Base-by-base conservation (phyloP, 2,888 invertebrate species). In the Nycteola revayana region DNA sequence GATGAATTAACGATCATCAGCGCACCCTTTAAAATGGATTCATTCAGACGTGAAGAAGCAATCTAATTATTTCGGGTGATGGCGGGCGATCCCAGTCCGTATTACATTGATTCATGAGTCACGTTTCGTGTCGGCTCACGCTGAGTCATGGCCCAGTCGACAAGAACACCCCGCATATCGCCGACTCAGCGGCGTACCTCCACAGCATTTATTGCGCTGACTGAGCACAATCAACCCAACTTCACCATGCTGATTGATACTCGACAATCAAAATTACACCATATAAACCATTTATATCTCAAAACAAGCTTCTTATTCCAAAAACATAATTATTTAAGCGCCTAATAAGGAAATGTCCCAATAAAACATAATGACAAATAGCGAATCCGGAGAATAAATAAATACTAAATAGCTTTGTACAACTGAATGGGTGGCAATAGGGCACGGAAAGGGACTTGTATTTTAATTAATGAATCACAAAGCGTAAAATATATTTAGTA, bases 41-140 rank as follows among this genome's bases (percentile, higher is more conserved):
- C 75, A 72, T 75, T 78, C 65, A 72, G 60, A 61, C 78, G 77
- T 81, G 76, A 76, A 81, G 74, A 64, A 67, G 75, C 79, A 82
- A 85, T 85, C 77, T 73, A 84, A 77, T 85, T 85, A 85, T 85
- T 84, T 77, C 73, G 67, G 77, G 75, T 75, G 76, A 76, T 73
- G 75, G 68, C 70, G 57, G 69, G 65, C 72, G 75, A 71, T 71
- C 68, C 73, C 63, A 60, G 62, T 54, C 59, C 54, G 64, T 70
- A 73, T 75, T 67, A 55, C 66, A 78, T 54, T 46, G 71, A 76
- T 74, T 80, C 84, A 83, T 72, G 78, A 74, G 59, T 78, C 75
- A 73, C 63, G 56, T 48, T 60, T 54, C 45, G 52, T 49, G 52
- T 42, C 56, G 61, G 58, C 42, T 66, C 50, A 47, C 62, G 85